phyloP scores from a whole-genome alignment of 1,140 invertebrate genomes.

The Panagrolaimus sp. region DNA sequence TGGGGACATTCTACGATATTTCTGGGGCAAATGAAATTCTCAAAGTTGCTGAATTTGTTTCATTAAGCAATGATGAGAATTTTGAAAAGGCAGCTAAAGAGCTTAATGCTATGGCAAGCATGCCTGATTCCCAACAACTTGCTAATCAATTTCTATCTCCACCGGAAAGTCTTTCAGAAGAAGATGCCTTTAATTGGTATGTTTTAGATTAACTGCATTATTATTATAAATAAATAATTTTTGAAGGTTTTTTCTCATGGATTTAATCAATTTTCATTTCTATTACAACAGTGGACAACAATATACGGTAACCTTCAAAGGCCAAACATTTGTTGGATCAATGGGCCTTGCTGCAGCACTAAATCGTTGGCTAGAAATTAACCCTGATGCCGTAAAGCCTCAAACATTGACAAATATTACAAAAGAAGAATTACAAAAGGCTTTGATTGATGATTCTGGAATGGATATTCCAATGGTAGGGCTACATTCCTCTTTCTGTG shows the following conservation, averaged over 20 bases:
- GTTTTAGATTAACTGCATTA: too few relatives aligned
- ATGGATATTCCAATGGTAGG: constrained; percentile 9
- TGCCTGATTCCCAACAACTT: neutral
- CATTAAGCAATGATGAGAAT: neutral
- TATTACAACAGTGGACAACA: neutral
- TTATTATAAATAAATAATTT: neutral
- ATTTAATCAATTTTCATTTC: constrained; percentile 13
- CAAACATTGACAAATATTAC: neutral
- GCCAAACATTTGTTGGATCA: neutral
- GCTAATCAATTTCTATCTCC: neutral
- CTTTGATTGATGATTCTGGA: neutral
- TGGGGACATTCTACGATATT: too few relatives aligned
- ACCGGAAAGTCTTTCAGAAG: neutral
- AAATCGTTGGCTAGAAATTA: neutral
- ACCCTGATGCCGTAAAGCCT: neutral
- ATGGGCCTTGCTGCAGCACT: constrained; percentile 2
- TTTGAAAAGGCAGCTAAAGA: neutral
- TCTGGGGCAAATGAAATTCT: too few relatives aligned
- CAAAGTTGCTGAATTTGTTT: neutral
- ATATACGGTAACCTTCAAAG: neutral
- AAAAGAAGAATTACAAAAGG: neutral
- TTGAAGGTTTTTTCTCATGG: constrained; percentile 10
- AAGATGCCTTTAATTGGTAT: neutral
- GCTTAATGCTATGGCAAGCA: neutral
- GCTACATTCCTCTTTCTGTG: neutral